Conservation (phyloP, 2,797 vertebrate genomes). For the Diglossa cyanea region DNA sequence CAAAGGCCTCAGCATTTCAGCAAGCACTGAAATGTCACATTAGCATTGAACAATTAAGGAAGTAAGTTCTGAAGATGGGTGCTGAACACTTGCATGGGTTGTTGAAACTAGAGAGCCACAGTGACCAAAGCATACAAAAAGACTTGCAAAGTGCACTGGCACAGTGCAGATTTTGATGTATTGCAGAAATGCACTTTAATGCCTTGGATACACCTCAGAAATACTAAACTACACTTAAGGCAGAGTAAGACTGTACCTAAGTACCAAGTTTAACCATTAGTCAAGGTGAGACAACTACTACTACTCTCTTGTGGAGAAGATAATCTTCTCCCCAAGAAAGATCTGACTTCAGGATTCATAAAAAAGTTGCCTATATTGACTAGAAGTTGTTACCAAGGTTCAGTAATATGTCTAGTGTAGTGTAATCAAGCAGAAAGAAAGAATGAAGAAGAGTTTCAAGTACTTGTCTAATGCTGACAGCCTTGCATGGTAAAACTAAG, state of each 20-base stretch:
- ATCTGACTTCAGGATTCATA: not conserved
- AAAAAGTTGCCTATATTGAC: not conserved
- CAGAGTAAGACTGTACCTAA: accelerated
- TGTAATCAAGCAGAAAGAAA: not conserved
- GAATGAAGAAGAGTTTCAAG: not conserved
- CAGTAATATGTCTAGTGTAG: not conserved
- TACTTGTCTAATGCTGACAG: not conserved
- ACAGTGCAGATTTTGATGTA: not conserved
- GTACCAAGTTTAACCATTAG: not conserved
- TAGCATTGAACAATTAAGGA: not conserved
- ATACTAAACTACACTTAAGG: not conserved
- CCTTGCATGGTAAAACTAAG: not conserved
- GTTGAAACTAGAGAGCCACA: not conserved
- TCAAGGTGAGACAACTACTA: not conserved
- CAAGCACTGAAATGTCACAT: not conserved
- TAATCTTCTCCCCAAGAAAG: not conserved
- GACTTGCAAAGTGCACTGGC: not conserved
- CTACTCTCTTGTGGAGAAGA: not conserved
- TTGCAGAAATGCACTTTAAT: not conserved
- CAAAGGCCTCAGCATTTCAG: not conserved
- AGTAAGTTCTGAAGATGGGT: not conserved
- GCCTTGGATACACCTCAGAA: not conserved
- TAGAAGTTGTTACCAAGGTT: not conserved
- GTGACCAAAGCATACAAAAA: not conserved
- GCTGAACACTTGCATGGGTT: not conserved